phyloP scores from a whole-genome alignment of 2,797 vertebrate species.

The Aplochiton taeniatus region DNA sequence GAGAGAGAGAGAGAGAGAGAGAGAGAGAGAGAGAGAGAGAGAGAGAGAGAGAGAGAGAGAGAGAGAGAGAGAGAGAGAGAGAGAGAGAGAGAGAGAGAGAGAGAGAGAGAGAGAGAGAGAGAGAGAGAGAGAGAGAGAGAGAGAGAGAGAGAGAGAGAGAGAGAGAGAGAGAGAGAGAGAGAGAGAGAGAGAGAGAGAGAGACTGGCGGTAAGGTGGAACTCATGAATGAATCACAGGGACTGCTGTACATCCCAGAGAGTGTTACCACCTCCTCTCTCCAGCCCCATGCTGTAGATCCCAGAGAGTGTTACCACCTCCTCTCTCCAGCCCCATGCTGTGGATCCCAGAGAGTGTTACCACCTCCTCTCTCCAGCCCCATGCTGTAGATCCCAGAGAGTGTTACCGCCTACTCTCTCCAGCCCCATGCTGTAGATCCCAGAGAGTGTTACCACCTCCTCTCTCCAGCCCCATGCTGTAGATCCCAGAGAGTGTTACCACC shows the following conservation, averaged over 20 bases:
- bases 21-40: background rate
- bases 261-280: no score
- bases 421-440: no score
- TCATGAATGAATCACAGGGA: no score
- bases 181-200: conserved; percentile 6
- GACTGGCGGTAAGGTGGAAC: background rate
- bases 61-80: conserved; percentile 4
- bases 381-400: no score
- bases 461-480: background rate
- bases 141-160: conserved; percentile 4
- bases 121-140: conserved; percentile 9
- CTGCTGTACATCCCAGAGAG: no score
- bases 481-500: background rate
- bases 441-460: background rate
- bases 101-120: conserved; percentile 4
- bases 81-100: conserved; percentile 9
- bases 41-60: conserved; percentile 9
- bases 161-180: conserved; percentile 13
- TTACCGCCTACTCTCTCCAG: no score
- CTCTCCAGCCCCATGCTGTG: no score
- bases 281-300: no score
- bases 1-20: background rate
- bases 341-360: no score
- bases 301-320: no score
- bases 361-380: no score